Base-by-base conservation (phyloP, 37 sponge, comb jelly and placozoan species). In the Eunapius fragilis region DNA sequence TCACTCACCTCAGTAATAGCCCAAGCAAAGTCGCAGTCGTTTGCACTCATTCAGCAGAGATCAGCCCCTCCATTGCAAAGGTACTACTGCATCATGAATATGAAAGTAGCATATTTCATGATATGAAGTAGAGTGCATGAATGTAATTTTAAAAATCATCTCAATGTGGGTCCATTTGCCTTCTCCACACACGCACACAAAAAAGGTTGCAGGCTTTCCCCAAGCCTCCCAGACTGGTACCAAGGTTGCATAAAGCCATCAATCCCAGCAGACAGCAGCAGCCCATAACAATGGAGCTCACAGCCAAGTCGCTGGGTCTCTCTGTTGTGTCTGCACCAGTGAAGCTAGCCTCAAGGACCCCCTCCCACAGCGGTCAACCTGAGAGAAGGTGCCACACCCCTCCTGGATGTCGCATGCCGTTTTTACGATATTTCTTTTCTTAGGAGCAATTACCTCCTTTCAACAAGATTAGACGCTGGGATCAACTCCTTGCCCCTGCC, bases 311-410 rank as follows among this genome's bases (percentile, higher is more conserved):
- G 14, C 31, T 85, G 7, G 87, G 81, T 19, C 71, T 87, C 37
- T 87, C 87, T 30, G 74, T 87, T 23, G 50, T 72, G 25, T 87
- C 87, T 25, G 75, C 80, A 34, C 81, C 87, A 72, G 30, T 72
- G 27, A 67, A 31, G 26, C 24, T 67, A 45, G 37, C 34, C 30
- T 25, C 41, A n/a, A 70, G 82, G 28, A 82, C 36, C 28, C 78
- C 26, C 34, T 75, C 31, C 24, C 31, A 75, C 75, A 72, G 31
- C 13, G 31, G 73, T 22, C 32, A 23, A 19, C 7, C 36, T 36
- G 34, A 33, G 26, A 36, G 75, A 75, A 37, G 32, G 32, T 33
- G 34, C n/a, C n/a, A n/a, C n/a, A n/a, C n/a, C n/a, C 27, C 74
- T 25, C 25, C 17, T 33, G 25, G 10, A 27, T 75, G 31, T 33